These are phyloP conservation scores for Pangasius krempfi DNA, from an alignment of 2,797 vertebrate genomes.

Conservation along the genomic window DNA sequence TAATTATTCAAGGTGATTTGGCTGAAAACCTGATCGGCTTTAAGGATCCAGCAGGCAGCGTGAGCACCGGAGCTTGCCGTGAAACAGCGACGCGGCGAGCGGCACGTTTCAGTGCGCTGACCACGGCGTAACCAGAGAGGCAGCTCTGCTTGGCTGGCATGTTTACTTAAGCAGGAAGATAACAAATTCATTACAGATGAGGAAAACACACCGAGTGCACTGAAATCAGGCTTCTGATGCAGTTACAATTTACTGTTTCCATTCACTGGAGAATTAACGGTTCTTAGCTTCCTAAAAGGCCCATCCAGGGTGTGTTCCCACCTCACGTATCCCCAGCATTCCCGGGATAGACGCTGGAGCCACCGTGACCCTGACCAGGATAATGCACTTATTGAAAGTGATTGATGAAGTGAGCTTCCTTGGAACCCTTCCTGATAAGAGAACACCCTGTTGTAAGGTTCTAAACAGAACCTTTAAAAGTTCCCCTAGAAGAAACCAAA, in stretches of 20 bases:
- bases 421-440: not conserved
- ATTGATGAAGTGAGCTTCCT: not conserved
- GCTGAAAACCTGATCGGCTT: slow-evolving; percentile 75
- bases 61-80: slow-evolving; percentile 49
- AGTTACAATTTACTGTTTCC: not conserved
- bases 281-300: not conserved
- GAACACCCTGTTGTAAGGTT: not conserved
- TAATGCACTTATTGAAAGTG: not conserved
- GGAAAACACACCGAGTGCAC: not conserved
- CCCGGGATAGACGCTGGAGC: not conserved
- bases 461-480: not conserved
- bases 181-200: not conserved
- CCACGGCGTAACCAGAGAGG: slow-evolving; percentile 46
- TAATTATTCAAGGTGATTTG: slow-evolving; percentile 80
- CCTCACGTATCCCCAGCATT: not conserved
- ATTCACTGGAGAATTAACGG: not conserved
- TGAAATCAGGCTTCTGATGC: not conserved
- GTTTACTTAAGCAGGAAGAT: slow-evolving; percentile 40
- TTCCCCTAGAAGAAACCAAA: not conserved
- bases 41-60: slow-evolving; percentile 64
- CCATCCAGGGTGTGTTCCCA: not conserved
- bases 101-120: slow-evolving; percentile 10
- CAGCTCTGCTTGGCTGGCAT: slow-evolving; percentile 32
- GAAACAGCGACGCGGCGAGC: slow-evolving; percentile 23
- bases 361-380: not conserved